Evolutionary conservation across 2,797 vertebrate genomes (phyloP), one percentile per base, ranked within the genome.

Genomic region (Parauchenoglanis ngamensis): DNA sequence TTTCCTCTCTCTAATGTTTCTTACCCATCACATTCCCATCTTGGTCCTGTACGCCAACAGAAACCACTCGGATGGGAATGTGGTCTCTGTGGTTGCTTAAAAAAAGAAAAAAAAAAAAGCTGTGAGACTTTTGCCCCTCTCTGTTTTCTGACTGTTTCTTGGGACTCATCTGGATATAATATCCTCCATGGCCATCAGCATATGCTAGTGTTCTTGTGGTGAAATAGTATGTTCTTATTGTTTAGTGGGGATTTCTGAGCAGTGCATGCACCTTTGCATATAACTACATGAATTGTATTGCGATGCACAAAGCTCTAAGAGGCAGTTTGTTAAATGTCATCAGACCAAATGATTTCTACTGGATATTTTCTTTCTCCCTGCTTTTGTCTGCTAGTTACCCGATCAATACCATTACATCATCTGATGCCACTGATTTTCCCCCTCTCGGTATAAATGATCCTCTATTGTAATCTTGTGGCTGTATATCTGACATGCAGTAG

Each of bases 391-490:
- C 19, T 56, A 11, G 28, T 44, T 67, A 44, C 19, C 57, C 21
- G 28, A 76, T 87, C 70, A 13, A 76, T 73, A 75, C 59, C 56
- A n/a, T 40, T 83, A 75, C 56, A 52, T 86, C 85, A 72, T 63
- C 25, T 46, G 86, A 76, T 70, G 77, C 28, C 12, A 15, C 31
- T 25, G 46, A 4, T 76, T 83, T 67, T 12, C 40, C 28, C 44
- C 28, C 21, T 56, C 70, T 67, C 3, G 12, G 31, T 65, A 83
- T 86, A 75, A 86, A 82, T 86, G 57, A 72, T 76, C 80, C 59
- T 54, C 35, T 57, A 54, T 83, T 87, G 83, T 75, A 75, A 87
- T 83, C 72, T 83, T 28, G 28, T 21, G 13, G 54, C 52, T 65
- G 86, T 61, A 65, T 25, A 21, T 67, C 80, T 77, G 57, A 83